Conservation (phyloP, 1,140 invertebrate species). For the Fopius arisanus region DNA sequence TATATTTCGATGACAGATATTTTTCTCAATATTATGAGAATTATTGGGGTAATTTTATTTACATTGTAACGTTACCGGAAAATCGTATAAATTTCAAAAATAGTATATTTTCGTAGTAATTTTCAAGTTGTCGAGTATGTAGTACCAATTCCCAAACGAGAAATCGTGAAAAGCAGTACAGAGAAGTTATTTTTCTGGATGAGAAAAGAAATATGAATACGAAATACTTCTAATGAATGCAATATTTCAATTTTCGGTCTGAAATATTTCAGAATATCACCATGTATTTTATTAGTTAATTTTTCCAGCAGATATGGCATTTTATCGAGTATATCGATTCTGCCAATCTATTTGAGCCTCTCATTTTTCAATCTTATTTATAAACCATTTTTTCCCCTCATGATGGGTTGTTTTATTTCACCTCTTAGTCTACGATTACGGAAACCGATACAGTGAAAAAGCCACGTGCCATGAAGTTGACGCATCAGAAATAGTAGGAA, state of each 20-base stretch:
- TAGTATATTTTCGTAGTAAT: no score
- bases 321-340: neutral
- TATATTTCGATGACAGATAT: no score
- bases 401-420: neutral
- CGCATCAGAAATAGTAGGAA: neutral
- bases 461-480: neutral
- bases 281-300: neutral
- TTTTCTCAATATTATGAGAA: no score
- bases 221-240: neutral
- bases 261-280: neutral
- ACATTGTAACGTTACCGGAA: no score
- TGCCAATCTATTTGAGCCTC: neutral
- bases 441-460: neutral
- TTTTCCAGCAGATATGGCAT: neutral
- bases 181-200: no score
- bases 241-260: neutral
- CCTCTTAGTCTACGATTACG: conserved; percentile 17
- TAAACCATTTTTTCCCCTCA: neutral
- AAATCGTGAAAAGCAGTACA: no score
- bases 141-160: no score
- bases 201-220: no score
- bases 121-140: no score
- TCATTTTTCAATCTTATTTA: neutral
- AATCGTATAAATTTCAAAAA: no score
- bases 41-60: no score